These are phyloP conservation scores for Chondrilla cf. caribensis DNA, from an alignment of 37 sponge, comb jelly and placozoan species.

Conservation along the genomic window DNA sequence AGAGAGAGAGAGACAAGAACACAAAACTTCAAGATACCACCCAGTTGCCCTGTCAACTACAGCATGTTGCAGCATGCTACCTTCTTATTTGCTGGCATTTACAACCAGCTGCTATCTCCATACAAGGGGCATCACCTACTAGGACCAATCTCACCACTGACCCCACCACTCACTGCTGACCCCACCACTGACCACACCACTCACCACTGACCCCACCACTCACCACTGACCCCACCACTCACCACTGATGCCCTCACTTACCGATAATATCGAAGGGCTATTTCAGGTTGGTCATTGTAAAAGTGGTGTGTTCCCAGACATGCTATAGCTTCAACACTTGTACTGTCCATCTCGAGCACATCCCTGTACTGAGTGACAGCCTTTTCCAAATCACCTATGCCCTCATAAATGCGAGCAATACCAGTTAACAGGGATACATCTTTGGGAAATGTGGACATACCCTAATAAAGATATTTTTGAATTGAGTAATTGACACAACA, in stretches of 20 bases:
- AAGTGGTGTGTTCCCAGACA: slow-evolving; percentile 95
- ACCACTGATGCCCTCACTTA: not conserved
- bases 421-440: slow-evolving; percentile 73
- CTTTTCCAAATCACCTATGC: slow-evolving; percentile 75
- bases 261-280: slow-evolving; percentile 91
- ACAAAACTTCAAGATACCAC: too few relatives aligned
- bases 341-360: slow-evolving; percentile 84
- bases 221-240: too few relatives aligned
- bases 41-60: too few relatives aligned
- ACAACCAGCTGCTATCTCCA: too few relatives aligned
- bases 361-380: slow-evolving; percentile 84
- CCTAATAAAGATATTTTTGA: too few relatives aligned
- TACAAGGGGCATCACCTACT: too few relatives aligned
- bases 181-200: too few relatives aligned
- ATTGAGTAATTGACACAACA: not conserved
- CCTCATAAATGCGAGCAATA: slow-evolving; percentile 92
- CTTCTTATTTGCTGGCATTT: too few relatives aligned
- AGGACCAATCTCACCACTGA: too few relatives aligned
- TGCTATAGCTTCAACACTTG: slow-evolving; percentile 92
- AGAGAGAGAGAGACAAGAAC: not conserved
- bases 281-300: slow-evolving; percentile 97
- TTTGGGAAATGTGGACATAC: slow-evolving; percentile 80
- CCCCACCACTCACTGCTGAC: too few relatives aligned
- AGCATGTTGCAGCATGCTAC: too few relatives aligned
- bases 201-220: too few relatives aligned